Evolutionary conservation across 2,113 vertebrate species (phyloP).

Genomic region (Chaetodon auriga): DNA sequence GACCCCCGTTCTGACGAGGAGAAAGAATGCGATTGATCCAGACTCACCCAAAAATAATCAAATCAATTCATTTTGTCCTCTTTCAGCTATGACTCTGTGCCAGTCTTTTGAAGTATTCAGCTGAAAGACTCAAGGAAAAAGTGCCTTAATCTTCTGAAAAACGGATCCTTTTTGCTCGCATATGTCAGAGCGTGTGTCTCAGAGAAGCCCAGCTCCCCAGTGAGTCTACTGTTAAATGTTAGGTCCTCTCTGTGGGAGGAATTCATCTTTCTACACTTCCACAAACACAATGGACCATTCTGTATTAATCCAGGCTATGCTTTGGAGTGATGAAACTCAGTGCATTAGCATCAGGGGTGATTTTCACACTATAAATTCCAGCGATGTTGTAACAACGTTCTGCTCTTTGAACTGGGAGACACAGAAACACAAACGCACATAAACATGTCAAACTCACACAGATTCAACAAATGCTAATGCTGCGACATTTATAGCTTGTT

Average conservation of each 20-base stretch:
- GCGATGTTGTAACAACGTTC: conserved; percentile 17
- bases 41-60: conserved; percentile 87
- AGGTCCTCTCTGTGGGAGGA: conserved; percentile 51
- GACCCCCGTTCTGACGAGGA: conserved; percentile 73
- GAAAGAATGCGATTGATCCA: conserved; percentile 89
- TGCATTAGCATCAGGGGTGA: conserved; percentile 12
- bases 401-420: conserved; percentile 14
- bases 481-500: conserved; percentile 25
- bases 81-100: conserved; percentile 65
- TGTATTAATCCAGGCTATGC: conserved; percentile 42
- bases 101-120: conserved; percentile 68
- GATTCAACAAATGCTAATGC: conserved; percentile 41
- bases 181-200: conserved; percentile 44
- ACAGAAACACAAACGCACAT: conserved; percentile 16
- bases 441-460: conserved; percentile 18
- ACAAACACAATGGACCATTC: conserved; percentile 44
- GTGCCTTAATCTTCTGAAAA: conserved; percentile 48
- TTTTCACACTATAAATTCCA: conserved; percentile 45
- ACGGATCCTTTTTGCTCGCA: conserved; percentile 45
- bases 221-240: conserved; percentile 54
- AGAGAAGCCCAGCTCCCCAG: conserved; percentile 34
- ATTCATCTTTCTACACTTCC: conserved; percentile 50
- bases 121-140: conserved; percentile 59
- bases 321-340: conserved; percentile 12
- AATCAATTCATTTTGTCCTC: conserved; percentile 90